Base-by-base conservation (phyloP, 2,113 vertebrate species). In the Mormyrus lacerda region DNA sequence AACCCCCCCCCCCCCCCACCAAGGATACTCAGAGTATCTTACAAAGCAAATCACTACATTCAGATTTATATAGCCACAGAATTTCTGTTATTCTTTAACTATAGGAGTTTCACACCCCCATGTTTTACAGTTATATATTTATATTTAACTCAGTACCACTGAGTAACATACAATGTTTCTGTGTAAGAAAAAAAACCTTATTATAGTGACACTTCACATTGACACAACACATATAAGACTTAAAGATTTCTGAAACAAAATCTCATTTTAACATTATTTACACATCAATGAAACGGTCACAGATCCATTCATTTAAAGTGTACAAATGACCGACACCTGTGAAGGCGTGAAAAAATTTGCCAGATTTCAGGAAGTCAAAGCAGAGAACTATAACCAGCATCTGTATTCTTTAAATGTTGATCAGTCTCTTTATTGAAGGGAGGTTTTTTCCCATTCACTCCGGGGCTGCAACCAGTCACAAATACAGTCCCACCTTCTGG, bases 211-310 rank as follows among this genome's bases (percentile, higher is more conserved):
- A 92, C 92, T 92, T 95, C 92, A 91, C 89, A 51, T 95, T 94
- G 93, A 94, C 93, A 92, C 42, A 93, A 94, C 95, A 94, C 94
- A 93, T 90, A 94, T 95, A 96, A 96, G 93, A 96, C 95, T 94
- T 89, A 92, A 95, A 97, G 96, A 99, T 98, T 99, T 99, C 96
- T 99, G 97, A 97, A 99, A 99, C 98, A 99, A 99, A 98, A 99
- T 98, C 98, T 96, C 94, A 96, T 96, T 96, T 91, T 90, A 90
- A 89, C 90, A 53, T 91, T 97, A 98, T 97, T 96, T 97, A 98
- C 97, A 99, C 92, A 94, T 92, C 73, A 11, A 91, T 93, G 94
- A 94, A 91, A 82, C 94, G 93, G 95, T 95, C 95, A 96, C 94
- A 96, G 95, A 95, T 95, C 94, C 95, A 93, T 95, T 96, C 51